Evolutionary conservation across 2,888 invertebrate genomes (phyloP).

Genomic region (Autographa gamma): DNA sequence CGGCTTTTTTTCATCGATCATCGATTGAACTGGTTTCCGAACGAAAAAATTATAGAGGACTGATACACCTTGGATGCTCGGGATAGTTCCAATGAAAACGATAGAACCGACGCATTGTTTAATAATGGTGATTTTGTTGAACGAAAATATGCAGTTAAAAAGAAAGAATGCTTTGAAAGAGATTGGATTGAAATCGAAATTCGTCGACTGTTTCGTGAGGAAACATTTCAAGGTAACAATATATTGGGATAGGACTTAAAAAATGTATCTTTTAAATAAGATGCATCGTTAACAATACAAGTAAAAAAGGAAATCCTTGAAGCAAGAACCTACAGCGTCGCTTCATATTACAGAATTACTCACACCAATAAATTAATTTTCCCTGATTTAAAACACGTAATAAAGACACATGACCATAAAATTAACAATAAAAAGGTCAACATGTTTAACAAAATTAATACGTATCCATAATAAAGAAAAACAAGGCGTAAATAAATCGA

Average conservation of each 20-base stretch:
- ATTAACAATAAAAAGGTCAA: constrained; percentile 47
- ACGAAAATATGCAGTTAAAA: constrained; percentile 41
- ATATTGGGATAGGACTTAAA: too few relatives aligned
- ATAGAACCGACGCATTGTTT: constrained; percentile 60
- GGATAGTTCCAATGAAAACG: constrained; percentile 55
- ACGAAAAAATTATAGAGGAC: constrained; percentile 71
- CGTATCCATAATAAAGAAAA: constrained; percentile 42
- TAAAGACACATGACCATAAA: constrained; percentile 54
- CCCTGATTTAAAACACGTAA: constrained; percentile 48
- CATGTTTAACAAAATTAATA: constrained; percentile 50
- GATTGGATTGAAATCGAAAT: constrained; percentile 14
- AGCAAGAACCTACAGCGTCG: constrained; percentile 43
- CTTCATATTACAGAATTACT: constrained; percentile 35
- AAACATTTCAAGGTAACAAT: too few relatives aligned
- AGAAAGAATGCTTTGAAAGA: constrained; percentile 21
- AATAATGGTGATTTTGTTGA: constrained; percentile 53
- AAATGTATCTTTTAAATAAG: background rate
- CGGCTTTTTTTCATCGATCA: constrained; percentile 82
- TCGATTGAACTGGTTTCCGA: constrained; percentile 81
- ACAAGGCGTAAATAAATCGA: constrained; percentile 65
- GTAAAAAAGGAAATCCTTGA: constrained; percentile 2
- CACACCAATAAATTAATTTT: constrained; percentile 42
- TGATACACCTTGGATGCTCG: constrained; percentile 57
- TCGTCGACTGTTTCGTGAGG: background rate
- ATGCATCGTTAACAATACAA: background rate